A percentile compares a stretch with the other conserved stretches of the same genome.
Conservation (phyloP, 2,888 invertebrate species). For the Leistus spinibarbis region DNA sequence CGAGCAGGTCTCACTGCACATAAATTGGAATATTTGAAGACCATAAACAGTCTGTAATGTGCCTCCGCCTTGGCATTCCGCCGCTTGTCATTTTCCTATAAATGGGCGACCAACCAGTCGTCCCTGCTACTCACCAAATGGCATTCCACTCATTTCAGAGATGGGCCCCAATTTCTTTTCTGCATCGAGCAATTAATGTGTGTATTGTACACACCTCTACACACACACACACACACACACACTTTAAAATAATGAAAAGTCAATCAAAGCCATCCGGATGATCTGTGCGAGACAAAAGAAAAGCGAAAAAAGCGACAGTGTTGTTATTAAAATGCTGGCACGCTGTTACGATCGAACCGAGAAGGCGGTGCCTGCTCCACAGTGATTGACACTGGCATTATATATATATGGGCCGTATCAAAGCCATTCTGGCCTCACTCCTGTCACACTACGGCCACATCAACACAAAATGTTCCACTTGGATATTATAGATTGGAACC, state of each 20-base stretch:
- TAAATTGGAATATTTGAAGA: constrained; percentile 39
- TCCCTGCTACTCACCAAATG: background rate
- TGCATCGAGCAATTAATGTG: no score
- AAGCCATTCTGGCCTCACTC: background rate
- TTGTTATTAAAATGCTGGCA: background rate
- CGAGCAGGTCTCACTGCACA: background rate
- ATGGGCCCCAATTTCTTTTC: no score
- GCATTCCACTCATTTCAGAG: background rate
- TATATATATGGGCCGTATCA: constrained; percentile 11
- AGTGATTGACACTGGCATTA: constrained; percentile 26
- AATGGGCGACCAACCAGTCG: constrained; percentile 17
- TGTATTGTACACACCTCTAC: background rate
- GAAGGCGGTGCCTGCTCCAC: constrained; percentile 8
- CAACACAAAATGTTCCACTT: background rate
- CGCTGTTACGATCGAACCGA: background rate
- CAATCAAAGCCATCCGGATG: background rate
- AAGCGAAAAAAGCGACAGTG: background rate
- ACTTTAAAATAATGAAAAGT: background rate
- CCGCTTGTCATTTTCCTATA: background rate
- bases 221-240: background rate
- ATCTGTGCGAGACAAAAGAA: background rate
- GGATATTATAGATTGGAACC: constrained; percentile 14
- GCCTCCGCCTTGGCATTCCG: constrained; percentile 24
- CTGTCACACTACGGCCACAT: constrained; percentile 10
- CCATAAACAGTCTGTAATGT: constrained; percentile 39